Conservation (phyloP, 2,888 invertebrate species). For the Ophonus ardosiacus region DNA sequence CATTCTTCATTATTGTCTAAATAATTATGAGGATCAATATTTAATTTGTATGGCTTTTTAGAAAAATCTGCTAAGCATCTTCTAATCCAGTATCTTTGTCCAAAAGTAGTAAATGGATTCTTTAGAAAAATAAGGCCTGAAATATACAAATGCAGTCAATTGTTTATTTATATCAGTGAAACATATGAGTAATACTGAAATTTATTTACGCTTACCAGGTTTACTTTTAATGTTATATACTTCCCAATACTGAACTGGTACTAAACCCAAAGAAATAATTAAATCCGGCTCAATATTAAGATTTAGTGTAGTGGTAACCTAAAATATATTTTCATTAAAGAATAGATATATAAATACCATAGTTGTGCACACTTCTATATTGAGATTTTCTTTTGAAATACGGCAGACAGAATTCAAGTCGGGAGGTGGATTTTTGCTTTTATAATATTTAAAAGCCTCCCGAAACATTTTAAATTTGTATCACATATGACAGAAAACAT, state of each 20-base stretch:
- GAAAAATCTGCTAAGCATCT: slow-evolving; percentile 88
- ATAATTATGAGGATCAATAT: slow-evolving; percentile 79
- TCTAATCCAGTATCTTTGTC: slow-evolving; percentile 90
- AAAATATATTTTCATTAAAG: slow-evolving; percentile 65
- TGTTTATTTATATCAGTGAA: not conserved
- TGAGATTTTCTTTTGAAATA: slow-evolving; percentile 70
- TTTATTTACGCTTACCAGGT: slow-evolving; percentile 76
- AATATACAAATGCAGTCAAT: slow-evolving; percentile 65
- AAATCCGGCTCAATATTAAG: slow-evolving; percentile 54
- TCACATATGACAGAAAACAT: not conserved
- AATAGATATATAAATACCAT: not conserved
- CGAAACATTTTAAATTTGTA: slow-evolving; percentile 78
- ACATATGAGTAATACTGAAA: not conserved
- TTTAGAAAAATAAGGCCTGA: slow-evolving; percentile 87
- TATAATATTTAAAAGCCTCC: slow-evolving; percentile 88
- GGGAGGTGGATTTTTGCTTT: slow-evolving; percentile 82
- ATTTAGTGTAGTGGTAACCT: slow-evolving; percentile 72
- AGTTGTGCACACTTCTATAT: slow-evolving; percentile 22
- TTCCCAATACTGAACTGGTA: slow-evolving; percentile 79
- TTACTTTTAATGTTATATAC: slow-evolving; percentile 79
- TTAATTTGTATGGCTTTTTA: slow-evolving; percentile 83
- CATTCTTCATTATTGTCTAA: slow-evolving; percentile 76
- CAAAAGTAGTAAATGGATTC: slow-evolving; percentile 88
- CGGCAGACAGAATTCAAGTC: slow-evolving; percentile 82
- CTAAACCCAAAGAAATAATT: slow-evolving; percentile 73